These are phyloP conservation scores for Rhabdomys pumilio DNA, from an alignment of 2,797 vertebrate genomes.

Conservation along the genomic window DNA sequence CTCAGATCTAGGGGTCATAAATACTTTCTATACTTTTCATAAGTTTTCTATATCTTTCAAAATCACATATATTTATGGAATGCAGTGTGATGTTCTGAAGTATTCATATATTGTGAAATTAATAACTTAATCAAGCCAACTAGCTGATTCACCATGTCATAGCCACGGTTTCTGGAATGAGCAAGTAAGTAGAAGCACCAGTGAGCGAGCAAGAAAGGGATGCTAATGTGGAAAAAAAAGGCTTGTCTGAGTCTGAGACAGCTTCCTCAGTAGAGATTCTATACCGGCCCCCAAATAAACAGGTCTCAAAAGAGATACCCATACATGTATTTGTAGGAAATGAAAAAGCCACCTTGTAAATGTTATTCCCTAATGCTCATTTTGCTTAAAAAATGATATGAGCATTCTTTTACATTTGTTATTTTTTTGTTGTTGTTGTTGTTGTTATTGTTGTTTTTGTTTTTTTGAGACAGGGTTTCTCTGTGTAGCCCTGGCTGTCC, in stretches of 20 bases:
- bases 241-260: constrained; percentile 45
- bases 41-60: too few species aligned
- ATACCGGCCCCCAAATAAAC: not conserved
- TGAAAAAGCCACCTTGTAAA: not conserved
- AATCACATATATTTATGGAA: not conserved
- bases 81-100: not conserved
- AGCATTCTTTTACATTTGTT: not conserved
- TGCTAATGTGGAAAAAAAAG: constrained; percentile 19
- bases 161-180: not conserved
- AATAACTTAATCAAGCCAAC: not conserved
- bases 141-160: not conserved
- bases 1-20: too few species aligned
- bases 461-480: too few species aligned
- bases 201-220: constrained; percentile 1
- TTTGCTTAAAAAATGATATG: constrained; percentile 1
- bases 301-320: constrained; percentile 4
- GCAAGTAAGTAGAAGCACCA: not conserved
- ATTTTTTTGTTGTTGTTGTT: too few species aligned
- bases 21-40: too few species aligned
- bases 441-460: too few species aligned
- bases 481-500: too few species aligned
- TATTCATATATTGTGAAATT: not conserved
- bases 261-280: not conserved
- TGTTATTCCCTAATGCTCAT: constrained; percentile 16
- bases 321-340: not conserved